phyloP scores from a whole-genome alignment of 2,888 invertebrate species.

The Entomobrya proxima region DNA sequence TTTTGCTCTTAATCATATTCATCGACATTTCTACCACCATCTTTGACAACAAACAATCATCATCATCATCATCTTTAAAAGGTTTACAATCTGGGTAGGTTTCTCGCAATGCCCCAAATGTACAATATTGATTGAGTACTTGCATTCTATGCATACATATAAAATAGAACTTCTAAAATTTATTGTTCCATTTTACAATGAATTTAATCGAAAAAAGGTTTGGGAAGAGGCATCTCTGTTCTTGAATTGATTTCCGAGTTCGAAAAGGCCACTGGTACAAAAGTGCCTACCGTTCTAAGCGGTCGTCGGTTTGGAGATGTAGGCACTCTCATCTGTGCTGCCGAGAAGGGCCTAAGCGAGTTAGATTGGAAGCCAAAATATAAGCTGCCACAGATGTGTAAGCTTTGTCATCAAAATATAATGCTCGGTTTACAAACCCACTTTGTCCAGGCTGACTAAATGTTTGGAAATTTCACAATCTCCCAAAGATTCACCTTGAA shows the following conservation, averaged over 20 bases:
- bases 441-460: constrained; percentile 29
- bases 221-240: constrained; percentile 80
- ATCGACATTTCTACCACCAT: constrained; percentile 1
- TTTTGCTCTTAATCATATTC: constrained; percentile 23
- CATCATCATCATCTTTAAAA: constrained; percentile 22
- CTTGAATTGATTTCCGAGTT: constrained; percentile 80
- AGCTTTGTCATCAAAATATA: no score
- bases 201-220: constrained; percentile 79
- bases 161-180: no score
- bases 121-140: neutral
- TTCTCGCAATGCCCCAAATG: neutral
- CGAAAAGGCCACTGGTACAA: constrained; percentile 80
- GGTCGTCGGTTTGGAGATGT: constrained; percentile 80
- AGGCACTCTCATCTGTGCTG: constrained; percentile 76
- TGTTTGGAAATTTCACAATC: neutral
- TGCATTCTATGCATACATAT: neutral
- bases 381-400: constrained; percentile 76
- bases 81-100: constrained; percentile 68
- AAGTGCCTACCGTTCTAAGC: constrained; percentile 78
- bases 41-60: no score
- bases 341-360: constrained; percentile 74
- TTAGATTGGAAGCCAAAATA: constrained; percentile 76
- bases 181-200: neutral
- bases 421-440: neutral
- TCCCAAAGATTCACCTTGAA: constrained; percentile 6